Base-by-base conservation (phyloP, 2,888 invertebrate genomes). In the Mactromeris polynyma region DNA sequence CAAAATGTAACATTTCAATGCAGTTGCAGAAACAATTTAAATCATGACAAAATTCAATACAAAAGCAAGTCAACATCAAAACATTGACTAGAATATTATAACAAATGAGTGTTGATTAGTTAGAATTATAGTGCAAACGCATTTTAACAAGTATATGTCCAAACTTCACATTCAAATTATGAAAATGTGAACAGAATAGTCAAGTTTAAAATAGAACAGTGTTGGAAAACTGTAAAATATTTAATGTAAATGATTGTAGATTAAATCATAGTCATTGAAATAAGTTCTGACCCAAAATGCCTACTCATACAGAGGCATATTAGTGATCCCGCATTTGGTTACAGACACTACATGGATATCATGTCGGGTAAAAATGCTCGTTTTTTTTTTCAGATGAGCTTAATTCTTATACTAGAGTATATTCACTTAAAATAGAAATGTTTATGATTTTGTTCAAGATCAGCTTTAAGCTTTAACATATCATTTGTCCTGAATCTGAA, bases 291-390 rank as follows among this genome's bases (percentile, higher is more conserved):
- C 19, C 19, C 51, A 51, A 51, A 14, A 19, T 51, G 21, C 51
- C 17, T 7, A 51, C 51, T 51, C 51, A 51, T 51, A 51, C 51
- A 19, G 11, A 51, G 21, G 19, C 51, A 7, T 51, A 54, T 54
- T 21, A 54, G 14, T 54, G 54, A 54, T 54, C 26, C 14, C 2
- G 11, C 2, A 58, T 69, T 73, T 42, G 77, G 84, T 84, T 85
- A 85, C 85, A 51, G 51, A 85, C 85, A 73, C 78, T 85, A 85
- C 85, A 79, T 0, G n/a, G 19, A 4, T n/a, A 54, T 58, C 82
- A 85, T 46, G 77, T 88, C 19, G 81, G 77, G 42, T 78, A 88
- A 77, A 85, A 69, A 78, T 81, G 85, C 46, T n/a, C n/a, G n/a
- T n/a, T n/a, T n/a, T n/a, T n/a, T n/a, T n/a, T n/a, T n/a, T n/a